A percentile compares a stretch with the other conserved stretches of the same genome.
Evolutionary conservation across 2,888 invertebrate species (phyloP).

Genomic region (Ferdinandea cuprea): DNA sequence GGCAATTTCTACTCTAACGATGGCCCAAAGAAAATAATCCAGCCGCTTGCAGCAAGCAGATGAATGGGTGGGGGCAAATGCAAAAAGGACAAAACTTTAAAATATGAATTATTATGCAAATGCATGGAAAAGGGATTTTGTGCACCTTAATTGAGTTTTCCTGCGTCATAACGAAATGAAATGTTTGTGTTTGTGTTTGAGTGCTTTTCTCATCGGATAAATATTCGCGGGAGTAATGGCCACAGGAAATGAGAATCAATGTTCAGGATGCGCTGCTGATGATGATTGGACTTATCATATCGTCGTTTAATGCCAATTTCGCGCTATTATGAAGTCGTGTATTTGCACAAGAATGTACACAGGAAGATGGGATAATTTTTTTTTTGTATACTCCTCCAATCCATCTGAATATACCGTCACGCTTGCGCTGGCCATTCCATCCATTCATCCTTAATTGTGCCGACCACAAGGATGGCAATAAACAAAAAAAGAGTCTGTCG

Average conservation of each 20-base stretch:
- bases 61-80: neutral
- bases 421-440: neutral
- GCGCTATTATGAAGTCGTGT: neutral
- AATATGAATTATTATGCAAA: slow-evolving; percentile 73
- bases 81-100: slow-evolving; percentile 40
- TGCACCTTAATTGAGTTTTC: slow-evolving; percentile 69
- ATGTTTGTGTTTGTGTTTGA: neutral
- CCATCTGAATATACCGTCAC: slow-evolving; percentile 10
- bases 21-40: slow-evolving; percentile 35
- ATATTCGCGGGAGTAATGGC: neutral
- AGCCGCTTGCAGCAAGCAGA: slow-evolving; percentile 16
- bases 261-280: slow-evolving; percentile 4
- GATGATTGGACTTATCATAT: slow-evolving; percentile 25
- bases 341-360: too few relatives aligned
- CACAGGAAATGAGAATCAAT: slow-evolving; percentile 57
- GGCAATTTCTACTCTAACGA: slow-evolving; percentile 21
- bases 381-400: slow-evolving; percentile 5
- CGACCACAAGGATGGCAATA: neutral
- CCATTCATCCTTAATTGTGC: neutral
- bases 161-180: slow-evolving; percentile 62
- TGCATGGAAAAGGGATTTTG: slow-evolving; percentile 72
- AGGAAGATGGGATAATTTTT: slow-evolving; percentile 15
- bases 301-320: slow-evolving; percentile 31
- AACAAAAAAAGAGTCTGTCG: neutral
- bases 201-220: neutral